Evolutionary conservation across 2,888 invertebrate genomes (phyloP).

Genomic region (Amphiduros pacificus): DNA sequence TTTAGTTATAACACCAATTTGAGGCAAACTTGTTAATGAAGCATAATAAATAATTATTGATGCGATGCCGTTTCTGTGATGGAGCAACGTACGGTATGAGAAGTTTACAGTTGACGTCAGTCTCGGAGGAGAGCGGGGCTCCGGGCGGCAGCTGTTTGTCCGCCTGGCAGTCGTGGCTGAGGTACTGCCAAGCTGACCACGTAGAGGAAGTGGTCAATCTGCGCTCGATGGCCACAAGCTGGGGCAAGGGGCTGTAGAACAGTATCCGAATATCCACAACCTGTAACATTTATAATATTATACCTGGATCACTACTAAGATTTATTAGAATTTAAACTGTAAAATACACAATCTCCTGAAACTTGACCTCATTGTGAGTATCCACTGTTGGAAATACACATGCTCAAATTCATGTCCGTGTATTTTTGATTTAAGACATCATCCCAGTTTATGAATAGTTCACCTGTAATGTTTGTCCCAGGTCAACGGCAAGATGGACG

Average conservation of each 20-base stretch:
- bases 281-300: slow-evolving; percentile 14
- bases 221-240: slow-evolving; percentile 13
- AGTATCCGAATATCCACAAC: slow-evolving; percentile 7
- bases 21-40: no score
- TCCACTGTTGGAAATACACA: no score
- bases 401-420: no score
- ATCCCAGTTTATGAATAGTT: no score
- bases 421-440: no score
- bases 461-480: slow-evolving; percentile 14
- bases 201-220: neutral
- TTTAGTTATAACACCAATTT: no score
- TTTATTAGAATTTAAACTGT: no score
- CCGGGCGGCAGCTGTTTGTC: slow-evolving; percentile 1
- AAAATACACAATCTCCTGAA: no score
- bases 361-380: no score
- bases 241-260: slow-evolving; percentile 22
- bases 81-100: slow-evolving; percentile 15
- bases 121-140: slow-evolving; percentile 2
- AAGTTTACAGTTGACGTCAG: slow-evolving; percentile 18
- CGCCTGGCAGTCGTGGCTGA: slow-evolving; percentile 12
- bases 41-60: neutral
- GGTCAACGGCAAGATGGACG: slow-evolving; percentile 4
- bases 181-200: slow-evolving; percentile 23
- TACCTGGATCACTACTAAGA: no score
- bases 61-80: neutral